These are phyloP conservation scores for Branchipolynoe longqiensis DNA, from an alignment of 2,888 invertebrate genomes.

Conservation along the genomic window DNA sequence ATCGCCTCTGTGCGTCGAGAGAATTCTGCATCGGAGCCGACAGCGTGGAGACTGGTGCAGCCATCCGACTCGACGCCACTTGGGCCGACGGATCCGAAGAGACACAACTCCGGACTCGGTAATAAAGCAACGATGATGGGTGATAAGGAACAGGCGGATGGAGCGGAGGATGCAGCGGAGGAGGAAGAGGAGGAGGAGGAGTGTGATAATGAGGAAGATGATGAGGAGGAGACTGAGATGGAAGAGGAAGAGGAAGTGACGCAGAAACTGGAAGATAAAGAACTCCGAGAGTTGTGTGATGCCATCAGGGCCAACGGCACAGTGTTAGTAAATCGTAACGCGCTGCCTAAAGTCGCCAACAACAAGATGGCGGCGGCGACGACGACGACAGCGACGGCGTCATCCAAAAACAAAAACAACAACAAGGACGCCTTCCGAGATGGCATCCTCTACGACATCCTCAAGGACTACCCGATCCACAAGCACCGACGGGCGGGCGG, in stretches of 20 bases:
- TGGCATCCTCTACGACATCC: conserved; percentile 55
- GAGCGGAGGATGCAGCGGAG: background rate
- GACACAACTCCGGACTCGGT: background rate
- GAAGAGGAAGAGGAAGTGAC: conserved; percentile 20
- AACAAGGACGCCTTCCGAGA: too few species aligned
- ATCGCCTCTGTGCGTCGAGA: conserved; percentile 49
- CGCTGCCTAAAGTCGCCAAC: conserved; percentile 34
- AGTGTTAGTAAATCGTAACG: conserved; percentile 9
- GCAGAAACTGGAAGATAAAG: background rate
- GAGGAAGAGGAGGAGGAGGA: too few species aligned
- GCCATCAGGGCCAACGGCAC: conserved; percentile 36
- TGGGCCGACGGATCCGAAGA: background rate
- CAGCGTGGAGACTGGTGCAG: background rate
- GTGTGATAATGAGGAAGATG: conserved; percentile 37
- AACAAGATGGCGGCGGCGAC: conserved; percentile 4
- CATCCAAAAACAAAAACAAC: too few species aligned
- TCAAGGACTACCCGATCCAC: conserved; percentile 57
- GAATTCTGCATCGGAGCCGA: background rate
- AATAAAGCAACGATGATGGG: background rate
- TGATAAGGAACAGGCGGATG: background rate
- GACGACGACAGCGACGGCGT: too few species aligned
- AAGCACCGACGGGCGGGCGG: conserved; percentile 22
- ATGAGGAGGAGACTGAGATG: conserved; percentile 20
- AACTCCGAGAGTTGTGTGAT: conserved; percentile 3
- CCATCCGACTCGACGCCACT: background rate